Evolutionary conservation across 2,113 vertebrate species (phyloP).

Genomic region (Gadus macrocephalus): DNA sequence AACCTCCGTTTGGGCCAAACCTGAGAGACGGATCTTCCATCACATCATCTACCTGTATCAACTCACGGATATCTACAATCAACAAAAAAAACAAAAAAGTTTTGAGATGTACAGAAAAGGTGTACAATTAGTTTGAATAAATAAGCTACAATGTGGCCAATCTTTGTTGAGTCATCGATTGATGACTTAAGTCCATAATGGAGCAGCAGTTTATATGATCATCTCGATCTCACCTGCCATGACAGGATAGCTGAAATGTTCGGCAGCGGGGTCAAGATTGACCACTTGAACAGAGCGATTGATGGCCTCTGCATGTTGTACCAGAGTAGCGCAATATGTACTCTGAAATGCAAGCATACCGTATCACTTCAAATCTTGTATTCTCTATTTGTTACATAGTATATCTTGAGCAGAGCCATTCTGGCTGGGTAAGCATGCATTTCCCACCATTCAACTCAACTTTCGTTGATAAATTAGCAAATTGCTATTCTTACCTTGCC

Average conservation of each 20-base stretch:
- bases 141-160: no score
- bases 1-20: constrained; percentile 92
- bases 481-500: constrained; percentile 80
- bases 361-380: neutral
- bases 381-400: neutral
- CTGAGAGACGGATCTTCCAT: constrained; percentile 89
- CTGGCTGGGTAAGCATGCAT: no score
- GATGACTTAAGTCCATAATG: no score
- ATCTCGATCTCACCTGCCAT: constrained; percentile 81
- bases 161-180: no score
- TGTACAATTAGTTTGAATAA: no score
- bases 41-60: constrained; percentile 95
- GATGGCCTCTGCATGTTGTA: constrained; percentile 83
- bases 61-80: constrained; percentile 85
- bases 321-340: constrained; percentile 91
- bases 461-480: no score
- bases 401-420: neutral
- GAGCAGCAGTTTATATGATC: no score
- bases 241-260: constrained; percentile 86
- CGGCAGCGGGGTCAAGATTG: constrained; percentile 92
- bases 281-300: constrained; percentile 90
- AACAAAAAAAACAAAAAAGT: no score
- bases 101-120: no score
- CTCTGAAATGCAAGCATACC: constrained; percentile 72
- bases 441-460: no score